Percentiles rank a stretch among this genome's conserved stretches.
phyloP scores from a whole-genome alignment of 2,797 vertebrate genomes.

The Tauraco hartlaubi region DNA sequence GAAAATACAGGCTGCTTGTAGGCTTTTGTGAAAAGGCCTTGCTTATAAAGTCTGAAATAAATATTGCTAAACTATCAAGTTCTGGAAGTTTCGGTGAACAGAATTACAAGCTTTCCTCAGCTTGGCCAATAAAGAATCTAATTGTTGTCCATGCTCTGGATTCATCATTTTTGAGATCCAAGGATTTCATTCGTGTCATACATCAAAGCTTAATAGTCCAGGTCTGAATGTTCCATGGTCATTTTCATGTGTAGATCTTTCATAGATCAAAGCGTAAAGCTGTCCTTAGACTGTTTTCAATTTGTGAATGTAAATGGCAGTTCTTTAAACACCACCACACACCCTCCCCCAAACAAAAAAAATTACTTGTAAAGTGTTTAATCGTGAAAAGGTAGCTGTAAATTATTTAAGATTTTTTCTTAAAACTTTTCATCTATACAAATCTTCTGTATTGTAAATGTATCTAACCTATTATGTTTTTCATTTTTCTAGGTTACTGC shows the following conservation, averaged over 20 bases:
- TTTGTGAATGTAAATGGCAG: constrained; percentile 58
- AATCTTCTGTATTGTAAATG: neutral
- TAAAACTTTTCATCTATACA: neutral
- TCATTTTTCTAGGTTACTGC: neutral
- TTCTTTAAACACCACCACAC: neutral
- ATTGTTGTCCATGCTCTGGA: neutral
- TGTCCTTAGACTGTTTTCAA: constrained; percentile 56
- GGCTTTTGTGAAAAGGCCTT: neutral
- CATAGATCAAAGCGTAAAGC: constrained; percentile 57
- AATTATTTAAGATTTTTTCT: neutral
- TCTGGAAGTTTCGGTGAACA: neutral
- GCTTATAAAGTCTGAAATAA: neutral
- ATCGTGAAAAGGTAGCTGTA: neutral
- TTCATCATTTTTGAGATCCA: constrained; percentile 59
- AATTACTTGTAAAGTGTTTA: neutral
- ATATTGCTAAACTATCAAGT: neutral
- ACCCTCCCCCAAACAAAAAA: neutral
- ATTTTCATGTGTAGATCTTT: constrained; percentile 64
- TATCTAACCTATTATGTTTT: neutral
- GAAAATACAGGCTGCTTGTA: neutral
- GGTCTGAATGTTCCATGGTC: constrained; percentile 41
- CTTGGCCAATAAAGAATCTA: neutral
- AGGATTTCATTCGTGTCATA: constrained; percentile 57
- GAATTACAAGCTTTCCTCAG: neutral
- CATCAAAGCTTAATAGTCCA: constrained; percentile 53